phyloP scores from a whole-genome alignment of 1,140 invertebrate genomes.

The Polypedilum vanderplanki region DNA sequence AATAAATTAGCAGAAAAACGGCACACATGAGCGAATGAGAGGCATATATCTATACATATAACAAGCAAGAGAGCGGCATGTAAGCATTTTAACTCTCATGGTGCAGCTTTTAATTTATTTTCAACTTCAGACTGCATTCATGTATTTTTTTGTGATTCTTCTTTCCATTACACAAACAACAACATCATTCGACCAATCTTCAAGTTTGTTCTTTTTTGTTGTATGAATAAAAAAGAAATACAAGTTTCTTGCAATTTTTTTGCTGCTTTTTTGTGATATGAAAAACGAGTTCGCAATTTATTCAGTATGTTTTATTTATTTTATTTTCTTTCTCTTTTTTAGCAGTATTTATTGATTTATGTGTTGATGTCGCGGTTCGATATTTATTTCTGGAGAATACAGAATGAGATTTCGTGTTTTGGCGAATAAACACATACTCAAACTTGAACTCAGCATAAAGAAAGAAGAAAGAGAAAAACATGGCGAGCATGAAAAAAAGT shows the following conservation, averaged over 20 bases:
- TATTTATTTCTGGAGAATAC: slow-evolving; percentile 26
- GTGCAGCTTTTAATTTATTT: neutral
- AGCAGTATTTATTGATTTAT: slow-evolving; percentile 26
- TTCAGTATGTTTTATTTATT: slow-evolving; percentile 28
- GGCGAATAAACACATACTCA: neutral
- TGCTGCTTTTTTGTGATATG: slow-evolving; percentile 27
- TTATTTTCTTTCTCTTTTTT: neutral
- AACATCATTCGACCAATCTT: slow-evolving; percentile 7
- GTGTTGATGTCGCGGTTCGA: slow-evolving; percentile 25
- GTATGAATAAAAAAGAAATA: slow-evolving; percentile 11
- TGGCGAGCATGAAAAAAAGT: slow-evolving; percentile 10
- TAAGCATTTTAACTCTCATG: neutral
- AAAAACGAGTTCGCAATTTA: slow-evolving; percentile 29
- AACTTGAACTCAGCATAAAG: neutral
- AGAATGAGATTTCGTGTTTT: slow-evolving; percentile 24
- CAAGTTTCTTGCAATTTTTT: slow-evolving; percentile 25
- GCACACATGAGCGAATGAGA: neutral
- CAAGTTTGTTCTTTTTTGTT: slow-evolving; percentile 2
- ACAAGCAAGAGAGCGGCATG: slow-evolving; percentile 28
- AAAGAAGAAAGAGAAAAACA: neutral
- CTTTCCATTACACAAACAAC: neutral
- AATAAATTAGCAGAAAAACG: slow-evolving; percentile 23
- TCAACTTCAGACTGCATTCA: slow-evolving; percentile 14
- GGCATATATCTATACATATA: too few relatives aligned
- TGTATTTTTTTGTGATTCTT: slow-evolving; percentile 1